phyloP scores from a whole-genome alignment of 2,888 invertebrate species.

The Acronicta alni region DNA sequence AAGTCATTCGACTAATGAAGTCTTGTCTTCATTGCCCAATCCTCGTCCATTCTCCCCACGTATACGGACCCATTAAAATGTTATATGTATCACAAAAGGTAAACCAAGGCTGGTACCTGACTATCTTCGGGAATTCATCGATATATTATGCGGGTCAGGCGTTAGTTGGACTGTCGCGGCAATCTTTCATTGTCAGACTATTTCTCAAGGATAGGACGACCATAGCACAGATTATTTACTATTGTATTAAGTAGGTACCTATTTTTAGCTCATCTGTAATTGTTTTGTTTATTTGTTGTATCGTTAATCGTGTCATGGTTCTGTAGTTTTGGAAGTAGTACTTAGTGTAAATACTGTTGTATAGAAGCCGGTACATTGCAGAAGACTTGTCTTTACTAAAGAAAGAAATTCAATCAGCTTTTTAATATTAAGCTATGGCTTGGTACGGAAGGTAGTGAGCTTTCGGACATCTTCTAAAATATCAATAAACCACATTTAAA shows the following conservation, averaged over 20 bases:
- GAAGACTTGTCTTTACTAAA: too few relatives aligned
- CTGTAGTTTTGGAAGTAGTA: too few relatives aligned
- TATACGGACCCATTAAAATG: slow-evolving; percentile 47
- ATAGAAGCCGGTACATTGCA: too few relatives aligned
- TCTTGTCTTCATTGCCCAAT: slow-evolving; percentile 45
- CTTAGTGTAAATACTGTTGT: too few relatives aligned
- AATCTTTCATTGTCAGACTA: slow-evolving; percentile 58
- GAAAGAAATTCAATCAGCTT: too few relatives aligned
- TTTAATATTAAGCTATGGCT: too few relatives aligned
- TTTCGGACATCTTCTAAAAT: too few relatives aligned
- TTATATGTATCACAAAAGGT: slow-evolving; percentile 53
- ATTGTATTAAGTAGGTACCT: too few relatives aligned
- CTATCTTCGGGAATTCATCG: slow-evolving; percentile 44
- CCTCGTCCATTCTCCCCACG: slow-evolving; percentile 47
- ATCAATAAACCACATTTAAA: too few relatives aligned
- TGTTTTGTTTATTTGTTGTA: slow-evolving; percentile 10
- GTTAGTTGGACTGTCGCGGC: slow-evolving; percentile 20
- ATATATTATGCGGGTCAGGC: slow-evolving; percentile 56
- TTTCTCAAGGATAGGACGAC: slow-evolving; percentile 51
- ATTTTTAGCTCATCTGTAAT: slow-evolving; percentile 35
- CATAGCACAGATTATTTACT: slow-evolving; percentile 44
- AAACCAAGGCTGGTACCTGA: slow-evolving; percentile 43
- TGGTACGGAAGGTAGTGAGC: too few relatives aligned
- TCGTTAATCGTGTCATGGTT: neutral
- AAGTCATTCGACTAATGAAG: slow-evolving; percentile 34